Conservation (phyloP, 2,888 invertebrate genomes). For the Malthinus flaveolus region DNA sequence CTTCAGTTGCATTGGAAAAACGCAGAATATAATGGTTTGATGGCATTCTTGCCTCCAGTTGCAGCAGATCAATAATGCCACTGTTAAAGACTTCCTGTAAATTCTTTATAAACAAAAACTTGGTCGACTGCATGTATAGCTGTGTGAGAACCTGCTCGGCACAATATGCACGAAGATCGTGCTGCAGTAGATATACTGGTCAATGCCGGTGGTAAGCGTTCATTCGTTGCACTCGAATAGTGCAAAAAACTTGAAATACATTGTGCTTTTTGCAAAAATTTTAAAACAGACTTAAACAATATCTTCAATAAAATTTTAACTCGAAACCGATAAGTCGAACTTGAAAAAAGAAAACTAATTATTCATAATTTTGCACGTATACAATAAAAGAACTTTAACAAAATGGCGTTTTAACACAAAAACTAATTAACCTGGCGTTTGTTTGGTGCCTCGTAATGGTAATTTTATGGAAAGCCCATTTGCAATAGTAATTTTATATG, state of each 20-base stretch:
- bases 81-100: conserved; percentile 12
- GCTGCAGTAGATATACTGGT: conserved; percentile 48
- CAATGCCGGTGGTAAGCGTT: conserved; percentile 50
- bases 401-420: no score
- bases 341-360: not conserved
- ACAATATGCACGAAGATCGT: conserved; percentile 48
- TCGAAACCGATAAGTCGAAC: not conserved
- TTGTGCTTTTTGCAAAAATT: conserved; percentile 11
- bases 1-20: conserved; percentile 36
- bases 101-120: conserved; percentile 19
- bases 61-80: conserved; percentile 34
- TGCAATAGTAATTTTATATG: not conserved
- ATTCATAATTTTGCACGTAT: no score
- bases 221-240: conserved; percentile 45
- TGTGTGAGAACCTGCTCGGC: conserved; percentile 48
- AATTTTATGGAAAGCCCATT: no score
- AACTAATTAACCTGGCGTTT: no score
- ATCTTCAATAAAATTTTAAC: conserved; percentile 1
- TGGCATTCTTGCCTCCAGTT: conserved; percentile 37
- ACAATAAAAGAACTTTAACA: no score
- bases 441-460: no score
- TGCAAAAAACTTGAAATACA: conserved; percentile 35
- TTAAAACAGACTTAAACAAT: conserved; percentile 5
- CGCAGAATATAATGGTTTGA: conserved; percentile 44
- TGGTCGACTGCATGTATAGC: conserved; percentile 40